Evolutionary conservation across 2,797 vertebrate species (phyloP).

Genomic region (Chelidonichthys spinosus): DNA sequence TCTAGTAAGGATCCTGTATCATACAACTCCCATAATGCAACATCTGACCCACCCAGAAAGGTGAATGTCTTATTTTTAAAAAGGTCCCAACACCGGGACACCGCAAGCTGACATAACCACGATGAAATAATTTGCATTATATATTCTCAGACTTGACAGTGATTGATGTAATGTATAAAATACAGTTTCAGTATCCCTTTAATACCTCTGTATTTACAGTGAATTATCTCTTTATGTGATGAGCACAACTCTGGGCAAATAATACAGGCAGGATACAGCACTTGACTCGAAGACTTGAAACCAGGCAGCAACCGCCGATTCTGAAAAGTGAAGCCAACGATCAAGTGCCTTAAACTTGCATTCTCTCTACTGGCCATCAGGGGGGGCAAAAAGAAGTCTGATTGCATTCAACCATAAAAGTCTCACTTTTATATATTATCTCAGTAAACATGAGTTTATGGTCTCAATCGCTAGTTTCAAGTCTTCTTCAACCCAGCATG

Average conservation of each 20-base stretch:
- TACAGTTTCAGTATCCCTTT: neutral
- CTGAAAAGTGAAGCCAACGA: too few species aligned
- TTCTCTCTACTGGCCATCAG: too few species aligned
- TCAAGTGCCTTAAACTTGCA: too few species aligned
- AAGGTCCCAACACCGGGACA: neutral
- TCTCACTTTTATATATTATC: too few species aligned
- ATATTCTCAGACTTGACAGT: neutral
- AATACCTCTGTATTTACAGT: neutral
- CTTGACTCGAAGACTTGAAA: too few species aligned
- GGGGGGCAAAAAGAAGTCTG: too few species aligned
- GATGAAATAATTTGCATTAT: neutral
- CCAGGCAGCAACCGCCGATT: too few species aligned
- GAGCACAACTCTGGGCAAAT: neutral
- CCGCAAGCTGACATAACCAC: too few species aligned
- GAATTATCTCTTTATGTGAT: neutral
- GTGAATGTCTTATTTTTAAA: neutral
- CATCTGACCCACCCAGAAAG: neutral
- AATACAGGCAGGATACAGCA: neutral
- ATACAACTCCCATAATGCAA: constrained; percentile 7
- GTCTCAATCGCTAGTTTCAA: too few species aligned
- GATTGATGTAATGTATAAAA: neutral
- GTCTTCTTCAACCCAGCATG: too few species aligned
- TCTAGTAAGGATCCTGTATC: neutral
- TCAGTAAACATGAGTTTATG: too few species aligned
- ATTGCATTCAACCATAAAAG: too few species aligned